Conservation (phyloP, 2,113 vertebrate genomes). For the Panurus biarmicus region DNA sequence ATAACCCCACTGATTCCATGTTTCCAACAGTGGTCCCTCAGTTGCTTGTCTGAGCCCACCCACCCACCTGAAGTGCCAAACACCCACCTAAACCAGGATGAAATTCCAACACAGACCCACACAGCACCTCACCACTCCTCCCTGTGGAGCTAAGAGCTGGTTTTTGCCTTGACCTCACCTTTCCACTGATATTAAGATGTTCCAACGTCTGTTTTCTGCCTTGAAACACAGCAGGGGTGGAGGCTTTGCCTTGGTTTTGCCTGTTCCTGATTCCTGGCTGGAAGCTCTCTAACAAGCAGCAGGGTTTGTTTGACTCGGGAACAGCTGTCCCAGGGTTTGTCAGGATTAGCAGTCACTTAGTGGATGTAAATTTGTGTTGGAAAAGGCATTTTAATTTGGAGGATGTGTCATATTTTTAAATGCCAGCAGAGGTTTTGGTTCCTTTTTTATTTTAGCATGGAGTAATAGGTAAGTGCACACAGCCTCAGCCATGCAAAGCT, state of each 20-base stretch:
- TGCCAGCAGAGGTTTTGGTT: not conserved
- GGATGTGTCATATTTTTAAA: not conserved
- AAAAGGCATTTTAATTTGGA: not conserved
- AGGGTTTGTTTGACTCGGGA: not conserved
- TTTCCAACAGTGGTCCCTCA: not conserved
- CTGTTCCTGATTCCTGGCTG: not conserved
- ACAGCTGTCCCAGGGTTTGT: not conserved
- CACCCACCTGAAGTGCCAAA: not conserved
- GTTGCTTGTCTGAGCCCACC: not conserved
- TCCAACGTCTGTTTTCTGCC: not conserved
- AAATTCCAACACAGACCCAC: not conserved
- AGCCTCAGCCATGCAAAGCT: not conserved
- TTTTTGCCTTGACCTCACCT: not conserved
- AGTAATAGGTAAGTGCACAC: not conserved
- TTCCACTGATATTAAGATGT: not conserved
- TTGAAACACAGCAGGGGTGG: not conserved
- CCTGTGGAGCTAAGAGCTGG: not conserved
- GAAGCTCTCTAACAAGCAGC: not conserved
- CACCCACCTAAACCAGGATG: not conserved
- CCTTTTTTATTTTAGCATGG: not conserved
- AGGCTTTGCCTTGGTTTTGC: not conserved
- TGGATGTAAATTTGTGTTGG: not conserved
- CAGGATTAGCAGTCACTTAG: not conserved
- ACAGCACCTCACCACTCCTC: not conserved
- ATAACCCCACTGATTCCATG: not conserved